Evolutionary conservation across 1,140 invertebrate genomes (phyloP).

Genomic region (Drosophila funebris): DNA sequence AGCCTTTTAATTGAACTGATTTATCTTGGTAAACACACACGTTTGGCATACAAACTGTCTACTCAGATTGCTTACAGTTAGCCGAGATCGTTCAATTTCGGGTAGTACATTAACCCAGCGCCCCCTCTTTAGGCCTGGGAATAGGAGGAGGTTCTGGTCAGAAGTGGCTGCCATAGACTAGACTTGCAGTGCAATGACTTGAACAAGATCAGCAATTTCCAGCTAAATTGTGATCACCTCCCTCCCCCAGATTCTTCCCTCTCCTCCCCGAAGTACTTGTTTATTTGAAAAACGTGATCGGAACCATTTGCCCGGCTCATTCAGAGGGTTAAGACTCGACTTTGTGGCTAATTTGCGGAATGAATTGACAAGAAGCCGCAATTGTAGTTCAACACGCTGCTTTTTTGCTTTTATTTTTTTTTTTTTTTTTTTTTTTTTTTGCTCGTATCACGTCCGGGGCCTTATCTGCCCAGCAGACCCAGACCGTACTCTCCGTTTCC

Average conservation of each 20-base stretch:
- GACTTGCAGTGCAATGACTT: background rate
- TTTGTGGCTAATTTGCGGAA: conserved; percentile 9
- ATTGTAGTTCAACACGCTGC: background rate
- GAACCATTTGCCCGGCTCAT: background rate
- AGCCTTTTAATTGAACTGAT: conserved; percentile 3
- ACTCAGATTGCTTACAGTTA: conserved; percentile 8
- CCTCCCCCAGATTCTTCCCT: background rate
- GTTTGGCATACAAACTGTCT: background rate
- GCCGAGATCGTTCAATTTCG: background rate
- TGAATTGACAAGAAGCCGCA: conserved; percentile 4
- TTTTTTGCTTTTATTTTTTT: too few relatives aligned
- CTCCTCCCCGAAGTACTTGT: background rate
- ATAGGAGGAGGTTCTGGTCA: background rate
- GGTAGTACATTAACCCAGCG: background rate
- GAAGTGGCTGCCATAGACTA: background rate
- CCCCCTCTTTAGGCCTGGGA: background rate
- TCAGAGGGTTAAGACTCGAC: background rate
- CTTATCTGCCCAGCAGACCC: conserved; percentile 15
- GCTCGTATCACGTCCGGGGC: conserved; percentile 31
- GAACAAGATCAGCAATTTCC: background rate
- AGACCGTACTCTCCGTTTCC: background rate
- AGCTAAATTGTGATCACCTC: background rate
- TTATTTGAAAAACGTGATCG: conserved; percentile 65
- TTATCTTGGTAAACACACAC: background rate
- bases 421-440: too few relatives aligned